Evolutionary conservation across 1,140 invertebrate species (phyloP), one percentile per base, ranked within the genome.

Genomic region (Drosophila tsacasi): DNA sequence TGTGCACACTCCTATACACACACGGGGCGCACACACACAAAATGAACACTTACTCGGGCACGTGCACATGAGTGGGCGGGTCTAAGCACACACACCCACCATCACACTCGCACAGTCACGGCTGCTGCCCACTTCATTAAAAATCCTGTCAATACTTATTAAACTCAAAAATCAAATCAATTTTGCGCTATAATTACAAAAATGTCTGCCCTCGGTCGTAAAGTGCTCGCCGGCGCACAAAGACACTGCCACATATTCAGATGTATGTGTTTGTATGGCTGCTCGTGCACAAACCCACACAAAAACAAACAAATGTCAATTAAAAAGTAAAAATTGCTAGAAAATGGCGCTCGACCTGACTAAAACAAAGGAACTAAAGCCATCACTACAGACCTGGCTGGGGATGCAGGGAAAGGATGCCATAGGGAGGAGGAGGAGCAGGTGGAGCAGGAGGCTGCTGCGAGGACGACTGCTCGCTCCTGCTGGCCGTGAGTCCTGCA

Each of bases 141-240:
- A 89, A 87, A 89, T 83, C 75, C 84, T 89, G 84, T 89, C 84
- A 89, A 87, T 87, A 87, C 84, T 83, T 87, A 87, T 89, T 83
- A 87, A 83, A 87, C 86, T 89, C 84, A 87, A 87, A 87, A 87
- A 87, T 89, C 84, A 89, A 87, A 89, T 87, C 84, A 89, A 89
- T 87, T 87, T 87, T 83, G 80, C 77, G 69, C 84, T 83, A 87
- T 87, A 87, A 87, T 87, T 87, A 89, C 84, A 87, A 83, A 87
- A 87, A 89, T 81, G 84, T 83, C 85, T 87, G 84, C 77, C 76
- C 72, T 66, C 77, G 84, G 76, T 81, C 58, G 83, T 81, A 89
- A 86, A 86, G 83, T 86, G 83, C 83, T 86, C 64, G 49, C 32
- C 71, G 61, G 68, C 12, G 76, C 21, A 55, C 74, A 37, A 54